These are phyloP conservation scores for Parotia lawesii DNA, from an alignment of 2,113 vertebrate species.

Conservation along the genomic window DNA sequence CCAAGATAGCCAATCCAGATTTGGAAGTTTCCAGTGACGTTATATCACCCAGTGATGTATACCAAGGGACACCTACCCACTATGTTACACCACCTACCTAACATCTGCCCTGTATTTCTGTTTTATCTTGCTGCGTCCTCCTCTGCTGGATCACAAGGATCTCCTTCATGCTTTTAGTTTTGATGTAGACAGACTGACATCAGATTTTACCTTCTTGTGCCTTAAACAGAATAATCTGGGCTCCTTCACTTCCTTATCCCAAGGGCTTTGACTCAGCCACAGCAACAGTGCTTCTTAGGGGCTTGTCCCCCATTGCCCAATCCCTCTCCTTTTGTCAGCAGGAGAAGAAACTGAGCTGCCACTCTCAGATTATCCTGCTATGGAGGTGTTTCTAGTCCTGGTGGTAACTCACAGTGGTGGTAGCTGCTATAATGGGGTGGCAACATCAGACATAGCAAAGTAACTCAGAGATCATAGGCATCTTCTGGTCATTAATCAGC, in stretches of 20 bases:
- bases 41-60: neutral
- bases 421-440: neutral
- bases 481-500: neutral
- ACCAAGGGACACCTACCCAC: neutral
- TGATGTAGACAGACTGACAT: neutral
- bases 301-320: neutral
- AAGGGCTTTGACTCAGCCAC: neutral
- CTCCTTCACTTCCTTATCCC: neutral
- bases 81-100: slow-evolving; percentile 2
- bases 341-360: neutral
- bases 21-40: neutral
- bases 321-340: neutral
- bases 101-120: neutral
- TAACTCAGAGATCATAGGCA: neutral
- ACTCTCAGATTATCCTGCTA: neutral
- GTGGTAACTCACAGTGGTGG: neutral
- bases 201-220: neutral
- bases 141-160: neutral
- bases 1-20: neutral
- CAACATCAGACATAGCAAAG: neutral
- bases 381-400: neutral
- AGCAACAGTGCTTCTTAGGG: neutral
- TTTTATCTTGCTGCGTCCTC: neutral
- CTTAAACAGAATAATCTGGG: neutral
- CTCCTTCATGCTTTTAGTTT: neutral